phyloP scores from a whole-genome alignment of 1,140 invertebrate genomes.

The Camponotus pennsylvanicus region DNA sequence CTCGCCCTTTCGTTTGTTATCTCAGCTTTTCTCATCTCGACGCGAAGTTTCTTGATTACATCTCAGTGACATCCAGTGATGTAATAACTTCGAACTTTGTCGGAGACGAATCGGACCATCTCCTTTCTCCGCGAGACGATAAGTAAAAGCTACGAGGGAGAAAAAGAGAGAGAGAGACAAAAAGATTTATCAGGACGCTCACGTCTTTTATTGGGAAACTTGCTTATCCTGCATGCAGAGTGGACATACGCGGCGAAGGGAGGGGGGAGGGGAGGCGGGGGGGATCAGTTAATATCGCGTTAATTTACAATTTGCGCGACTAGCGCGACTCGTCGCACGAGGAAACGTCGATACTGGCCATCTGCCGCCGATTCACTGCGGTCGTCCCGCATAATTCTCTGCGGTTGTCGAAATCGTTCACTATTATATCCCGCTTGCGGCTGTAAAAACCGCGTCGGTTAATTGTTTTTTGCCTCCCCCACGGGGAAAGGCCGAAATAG shows the following conservation, averaged over 20 bases:
- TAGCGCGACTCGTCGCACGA: slow-evolving; percentile 48
- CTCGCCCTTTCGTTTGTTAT: slow-evolving; percentile 10
- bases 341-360: slow-evolving; percentile 73
- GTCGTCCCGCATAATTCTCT: slow-evolving; percentile 62
- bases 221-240: slow-evolving; percentile 55
- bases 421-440: slow-evolving; percentile 61
- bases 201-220: slow-evolving; percentile 83
- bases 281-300: slow-evolving; percentile 72
- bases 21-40: slow-evolving; percentile 18
- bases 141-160: neutral
- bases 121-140: neutral
- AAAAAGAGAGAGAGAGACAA: neutral
- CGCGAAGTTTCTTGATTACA: slow-evolving; percentile 65
- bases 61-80: neutral
- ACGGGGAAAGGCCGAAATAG: slow-evolving; percentile 20
- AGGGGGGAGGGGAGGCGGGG: slow-evolving; percentile 16
- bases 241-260: neutral
- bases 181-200: slow-evolving; percentile 71
- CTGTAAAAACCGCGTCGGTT: slow-evolving; percentile 59
- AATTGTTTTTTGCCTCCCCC: slow-evolving; percentile 54
- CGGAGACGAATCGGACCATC: slow-evolving; percentile 3
- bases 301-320: slow-evolving; percentile 81
- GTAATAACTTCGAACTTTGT: slow-evolving; percentile 48
- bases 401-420: slow-evolving; percentile 55
- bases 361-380: slow-evolving; percentile 70